Evolutionary conservation across 2,888 invertebrate genomes (phyloP), one percentile per base, ranked within the genome.

Genomic region (Drosophila rubida): DNA sequence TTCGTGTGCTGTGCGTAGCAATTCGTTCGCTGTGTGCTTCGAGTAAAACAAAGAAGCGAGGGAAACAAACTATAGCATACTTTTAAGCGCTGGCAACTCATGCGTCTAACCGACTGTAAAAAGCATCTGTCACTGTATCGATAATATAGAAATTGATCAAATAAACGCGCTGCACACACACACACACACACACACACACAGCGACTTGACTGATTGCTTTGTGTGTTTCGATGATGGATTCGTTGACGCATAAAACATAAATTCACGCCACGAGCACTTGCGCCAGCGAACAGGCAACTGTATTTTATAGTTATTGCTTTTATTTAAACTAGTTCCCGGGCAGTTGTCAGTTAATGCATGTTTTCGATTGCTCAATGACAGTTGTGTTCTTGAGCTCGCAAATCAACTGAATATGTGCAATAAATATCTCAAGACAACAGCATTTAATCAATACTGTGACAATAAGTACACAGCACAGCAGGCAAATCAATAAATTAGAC

Each of bases 31-130:
- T n/a, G n/a, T 55, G 35, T 11, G n/a, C 13, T 41, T 49, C 25
- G 41, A 13, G 19, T 19, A 3, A 27, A 9, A 14, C 8, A 51
- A 8, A 23, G 19, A 19, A 19, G 19, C 3, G 19, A 19, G 19
- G 6, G 6, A 25, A 19, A 45, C n/a, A 53, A 44, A 53, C 42
- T 60, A 53, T 53, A 53, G 53, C 32, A 44, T 53, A 60, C 64
- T 74, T 74, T 51, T 19, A 14, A 57, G 72, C 53, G 51, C 14
- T 8, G 16, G 0, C 9, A 46, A 55, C 37, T 32, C 9, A 37
- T 37, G 23, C 6, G 54, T 30, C 30, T 16, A 27, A 35, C 25
- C 9, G 44, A 57, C 37, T 41, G 45, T 37, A n/a, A 39, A 59
- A 37, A 37, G 16, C 67, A 53, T 48, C 51, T 66, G 55, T 57